Evolutionary conservation across 2,888 invertebrate species (phyloP).

Genomic region (Dioctria rufipes): DNA sequence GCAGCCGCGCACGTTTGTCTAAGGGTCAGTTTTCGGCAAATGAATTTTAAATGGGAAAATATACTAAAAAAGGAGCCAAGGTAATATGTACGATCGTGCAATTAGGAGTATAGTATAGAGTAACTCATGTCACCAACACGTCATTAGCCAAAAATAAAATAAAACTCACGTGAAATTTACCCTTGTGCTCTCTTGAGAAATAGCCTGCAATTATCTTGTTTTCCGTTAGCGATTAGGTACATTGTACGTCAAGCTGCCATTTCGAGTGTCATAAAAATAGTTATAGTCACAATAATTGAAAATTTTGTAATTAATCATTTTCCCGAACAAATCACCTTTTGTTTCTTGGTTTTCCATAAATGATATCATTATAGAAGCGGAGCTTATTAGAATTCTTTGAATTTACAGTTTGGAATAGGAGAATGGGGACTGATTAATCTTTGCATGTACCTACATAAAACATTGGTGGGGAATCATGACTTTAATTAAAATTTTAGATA

Average conservation of each 20-base stretch:
- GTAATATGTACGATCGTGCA: not conserved
- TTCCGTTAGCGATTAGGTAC: not conserved
- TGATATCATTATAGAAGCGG: too few relatives aligned
- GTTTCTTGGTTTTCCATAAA: too few relatives aligned
- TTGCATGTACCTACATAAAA: too few relatives aligned
- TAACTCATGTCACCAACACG: constrained; percentile 42
- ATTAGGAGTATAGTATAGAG: not conserved
- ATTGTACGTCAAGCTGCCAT: not conserved
- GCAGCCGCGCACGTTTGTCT: constrained; percentile 6
- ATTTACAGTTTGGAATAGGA: too few relatives aligned
- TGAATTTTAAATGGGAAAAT: constrained; percentile 40
- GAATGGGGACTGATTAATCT: too few relatives aligned
- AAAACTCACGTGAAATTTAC: constrained; percentile 25
- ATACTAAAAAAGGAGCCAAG: not conserved
- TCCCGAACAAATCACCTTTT: too few relatives aligned
- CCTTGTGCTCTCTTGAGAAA: constrained; percentile 19
- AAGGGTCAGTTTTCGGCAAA: constrained; percentile 44
- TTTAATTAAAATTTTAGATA: too few relatives aligned
- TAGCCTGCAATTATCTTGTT: constrained; percentile 37
- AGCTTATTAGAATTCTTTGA: too few relatives aligned
- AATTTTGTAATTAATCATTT: too few relatives aligned
- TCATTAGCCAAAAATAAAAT: constrained; percentile 37
- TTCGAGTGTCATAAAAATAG: constrained; percentile 19
- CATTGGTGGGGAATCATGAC: too few relatives aligned
- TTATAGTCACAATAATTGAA: too few relatives aligned